Evolutionary conservation across 2,113 vertebrate species (phyloP).

Genomic region (Python bivittatus): DNA sequence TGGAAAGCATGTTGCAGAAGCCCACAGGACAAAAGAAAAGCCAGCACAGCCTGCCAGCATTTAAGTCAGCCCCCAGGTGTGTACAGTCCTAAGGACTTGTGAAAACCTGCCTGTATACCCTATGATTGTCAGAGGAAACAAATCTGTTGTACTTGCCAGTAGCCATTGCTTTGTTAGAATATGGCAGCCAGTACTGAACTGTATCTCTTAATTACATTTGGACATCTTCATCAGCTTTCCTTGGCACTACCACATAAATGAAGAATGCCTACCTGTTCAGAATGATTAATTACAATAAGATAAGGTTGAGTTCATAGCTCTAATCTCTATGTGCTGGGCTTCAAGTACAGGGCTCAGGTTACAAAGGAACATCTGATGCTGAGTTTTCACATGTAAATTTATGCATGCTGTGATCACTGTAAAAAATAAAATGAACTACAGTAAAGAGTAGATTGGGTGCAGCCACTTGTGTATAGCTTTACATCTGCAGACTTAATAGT

Average conservation of each 20-base stretch:
- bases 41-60: neutral
- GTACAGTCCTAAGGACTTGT: neutral
- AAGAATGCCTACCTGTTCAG: neutral
- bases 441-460: no score
- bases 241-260: neutral
- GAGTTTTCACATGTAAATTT: neutral
- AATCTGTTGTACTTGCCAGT: neutral
- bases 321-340: neutral
- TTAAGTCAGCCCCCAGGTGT: neutral
- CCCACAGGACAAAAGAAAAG: neutral
- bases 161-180: neutral
- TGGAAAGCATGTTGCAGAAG: neutral
- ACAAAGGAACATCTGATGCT: neutral
- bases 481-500: neutral
- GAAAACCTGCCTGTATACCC: neutral
- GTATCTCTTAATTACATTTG: neutral
- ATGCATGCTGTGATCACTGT: no score
- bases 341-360: neutral
- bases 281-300: neutral
- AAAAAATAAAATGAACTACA: neutral
- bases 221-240: neutral
- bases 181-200: neutral
- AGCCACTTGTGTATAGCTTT: neutral
- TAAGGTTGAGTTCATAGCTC: neutral
- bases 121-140: neutral